phyloP scores from a whole-genome alignment of 1,140 invertebrate genomes.

The Lanistes nyassanus region DNA sequence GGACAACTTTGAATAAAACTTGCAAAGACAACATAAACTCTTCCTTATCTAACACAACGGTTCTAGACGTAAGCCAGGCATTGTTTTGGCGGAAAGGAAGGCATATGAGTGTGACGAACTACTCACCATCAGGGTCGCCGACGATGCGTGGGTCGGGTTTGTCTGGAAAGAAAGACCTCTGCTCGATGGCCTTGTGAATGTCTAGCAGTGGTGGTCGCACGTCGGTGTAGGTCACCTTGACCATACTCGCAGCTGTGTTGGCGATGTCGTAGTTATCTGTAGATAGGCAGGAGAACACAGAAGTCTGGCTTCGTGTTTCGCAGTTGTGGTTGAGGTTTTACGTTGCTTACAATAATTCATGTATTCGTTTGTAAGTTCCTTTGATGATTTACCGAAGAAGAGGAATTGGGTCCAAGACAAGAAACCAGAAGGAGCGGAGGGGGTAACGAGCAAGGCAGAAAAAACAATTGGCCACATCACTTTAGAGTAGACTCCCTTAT shows the following conservation, averaged over 20 bases:
- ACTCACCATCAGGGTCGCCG: slow-evolving; percentile 55
- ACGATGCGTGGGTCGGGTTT: slow-evolving; percentile 36
- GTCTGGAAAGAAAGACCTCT: slow-evolving; percentile 48
- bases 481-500: no score
- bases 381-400: no score
- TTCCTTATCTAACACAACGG: no score
- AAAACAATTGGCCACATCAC: no score
- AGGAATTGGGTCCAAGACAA: neutral
- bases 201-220: slow-evolving; percentile 70
- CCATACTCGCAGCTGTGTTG: slow-evolving; percentile 71
- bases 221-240: slow-evolving; percentile 75
- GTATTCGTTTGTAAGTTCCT: no score
- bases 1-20: no score
- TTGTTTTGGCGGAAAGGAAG: neutral
- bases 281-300: neutral
- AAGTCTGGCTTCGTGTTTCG: no score
- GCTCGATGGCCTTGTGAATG: slow-evolving; percentile 56
- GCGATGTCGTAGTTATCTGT: slow-evolving; percentile 71
- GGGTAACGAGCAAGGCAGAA: no score
- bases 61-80: no score
- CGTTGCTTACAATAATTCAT: no score
- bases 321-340: no score
- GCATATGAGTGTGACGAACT: neutral
- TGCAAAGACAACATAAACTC: no score
- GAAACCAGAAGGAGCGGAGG: neutral